Evolutionary conservation across 1,140 invertebrate genomes (phyloP), one percentile per base, ranked within the genome.

Genomic region (Agraylea sexmaculata): DNA sequence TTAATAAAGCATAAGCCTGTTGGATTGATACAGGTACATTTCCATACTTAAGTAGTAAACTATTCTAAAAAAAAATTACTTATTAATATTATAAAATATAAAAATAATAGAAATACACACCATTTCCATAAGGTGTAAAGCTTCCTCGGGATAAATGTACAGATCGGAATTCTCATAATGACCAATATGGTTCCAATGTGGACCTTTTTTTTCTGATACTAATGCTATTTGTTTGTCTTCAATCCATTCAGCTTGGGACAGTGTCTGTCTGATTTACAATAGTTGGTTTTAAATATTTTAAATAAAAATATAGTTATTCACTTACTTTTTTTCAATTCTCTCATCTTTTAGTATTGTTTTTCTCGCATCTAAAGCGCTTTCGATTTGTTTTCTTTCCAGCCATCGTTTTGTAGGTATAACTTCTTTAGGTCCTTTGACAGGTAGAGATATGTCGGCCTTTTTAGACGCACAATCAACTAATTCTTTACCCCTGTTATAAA

Each of bases 61-160:
- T 62, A 53, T 73, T 75, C 75, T 78, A 56, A 42, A 68, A 69
- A 23, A 27, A 51, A 46, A 42, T 45, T 42, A 56, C 54, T 33
- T 19, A 35, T 23, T 20, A n/a, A n/a, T 27, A 30, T 13, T 5
- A 29, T 15, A 19, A n/a, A 11, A 29, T 29, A 19, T 13, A 30
- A 30, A 18, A 5, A 39, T 22, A 12, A 31, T 37, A 4, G 31
- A 31, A 25, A 44, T 25, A 59, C 59, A 66, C 65, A 77, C 76
- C 55, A 67, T 63, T 70, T 79, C 76, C 49, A 78, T 58, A 29
- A 78, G 60, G 50, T 71, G 67, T 16, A 78, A 55, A 20, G 72
- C 64, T 63, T 78, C 76, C 55, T 79, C 76, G 12, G 75, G 72
- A 19, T 62, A 59, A 2, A 79, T 56, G 52, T 66, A 73, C 8